Conservation (phyloP, 2,797 vertebrate species). For the Esox masquinongy region DNA sequence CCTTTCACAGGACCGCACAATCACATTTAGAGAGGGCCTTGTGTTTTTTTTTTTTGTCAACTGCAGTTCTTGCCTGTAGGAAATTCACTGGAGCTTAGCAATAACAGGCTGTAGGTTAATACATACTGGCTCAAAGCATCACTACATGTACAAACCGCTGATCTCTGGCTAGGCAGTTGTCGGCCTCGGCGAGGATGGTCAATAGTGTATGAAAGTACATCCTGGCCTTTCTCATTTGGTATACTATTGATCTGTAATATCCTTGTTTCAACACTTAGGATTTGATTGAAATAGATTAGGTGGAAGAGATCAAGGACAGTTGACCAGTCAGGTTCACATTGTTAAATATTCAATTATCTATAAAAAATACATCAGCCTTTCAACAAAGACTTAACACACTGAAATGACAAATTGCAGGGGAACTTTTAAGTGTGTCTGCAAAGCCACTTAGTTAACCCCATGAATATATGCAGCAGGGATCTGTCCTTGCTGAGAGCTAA, state of each 20-base stretch:
- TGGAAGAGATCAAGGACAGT: slow-evolving; percentile 33
- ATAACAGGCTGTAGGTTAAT: not conserved
- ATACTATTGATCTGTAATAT: slow-evolving; percentile 51
- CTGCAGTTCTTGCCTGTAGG: not conserved
- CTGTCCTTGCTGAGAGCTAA: slow-evolving; percentile 75
- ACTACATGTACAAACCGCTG: not conserved
- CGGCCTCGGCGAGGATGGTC: not conserved
- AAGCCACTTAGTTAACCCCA: slow-evolving; percentile 63
- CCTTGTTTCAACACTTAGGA: slow-evolving; percentile 31
- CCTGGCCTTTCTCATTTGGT: slow-evolving; percentile 25
- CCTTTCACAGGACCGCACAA: slow-evolving; percentile 20
- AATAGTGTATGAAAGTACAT: slow-evolving; percentile 14
- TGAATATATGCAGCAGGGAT: slow-evolving; percentile 74
- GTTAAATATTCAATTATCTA: slow-evolving; percentile 71
- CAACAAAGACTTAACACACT: slow-evolving; percentile 41
- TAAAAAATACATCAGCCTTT: slow-evolving; percentile 41
- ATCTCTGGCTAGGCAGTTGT: slow-evolving; percentile 5
- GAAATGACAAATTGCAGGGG: slow-evolving; percentile 55
- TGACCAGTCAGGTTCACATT: slow-evolving; percentile 24
- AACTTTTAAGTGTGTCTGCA: slow-evolving; percentile 46
- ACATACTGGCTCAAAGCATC: not conserved
- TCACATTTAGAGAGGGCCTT: not conserved
- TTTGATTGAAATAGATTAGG: slow-evolving; percentile 23
- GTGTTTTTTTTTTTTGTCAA: not conserved
- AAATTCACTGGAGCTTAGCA: not conserved